These are phyloP conservation scores for Parasteatoda lunata DNA, from an alignment of 2,888 invertebrate genomes.

Conservation along the genomic window DNA sequence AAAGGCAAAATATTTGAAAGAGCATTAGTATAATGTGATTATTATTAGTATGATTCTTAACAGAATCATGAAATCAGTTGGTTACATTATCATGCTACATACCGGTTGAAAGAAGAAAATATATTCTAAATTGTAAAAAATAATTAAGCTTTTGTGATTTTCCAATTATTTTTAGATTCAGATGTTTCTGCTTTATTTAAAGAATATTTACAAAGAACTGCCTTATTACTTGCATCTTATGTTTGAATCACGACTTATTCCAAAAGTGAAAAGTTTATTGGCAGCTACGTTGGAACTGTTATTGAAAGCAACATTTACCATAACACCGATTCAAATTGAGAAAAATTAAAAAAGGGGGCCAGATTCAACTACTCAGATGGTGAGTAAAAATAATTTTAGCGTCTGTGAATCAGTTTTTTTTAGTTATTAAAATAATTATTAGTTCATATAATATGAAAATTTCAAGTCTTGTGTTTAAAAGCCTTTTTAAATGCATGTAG, in stretches of 20 bases:
- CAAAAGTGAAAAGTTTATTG: conserved; percentile 89
- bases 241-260: conserved; percentile 90
- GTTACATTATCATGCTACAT: not conserved
- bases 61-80: not conserved
- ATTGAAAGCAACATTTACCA: conserved; percentile 91
- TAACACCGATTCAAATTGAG: conserved; percentile 92
- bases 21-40: too few species aligned
- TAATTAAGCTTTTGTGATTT: not conserved
- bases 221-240: conserved; percentile 91
- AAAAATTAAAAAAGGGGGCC: conserved; percentile 72
- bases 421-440: too few species aligned
- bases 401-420: too few species aligned
- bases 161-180: conserved; percentile 81
- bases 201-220: conserved; percentile 92
- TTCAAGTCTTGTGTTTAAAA: too few species aligned
- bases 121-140: too few species aligned
- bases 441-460: too few species aligned
- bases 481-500: too few species aligned
- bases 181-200: conserved; percentile 93
- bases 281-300: conserved; percentile 90
- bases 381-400: not conserved
- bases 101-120: too few species aligned
- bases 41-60: not conserved
- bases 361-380: conserved; percentile 30
- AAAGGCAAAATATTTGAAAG: too few species aligned